Conservation (phyloP, 2,888 invertebrate genomes). For the Oligia strigilis region DNA sequence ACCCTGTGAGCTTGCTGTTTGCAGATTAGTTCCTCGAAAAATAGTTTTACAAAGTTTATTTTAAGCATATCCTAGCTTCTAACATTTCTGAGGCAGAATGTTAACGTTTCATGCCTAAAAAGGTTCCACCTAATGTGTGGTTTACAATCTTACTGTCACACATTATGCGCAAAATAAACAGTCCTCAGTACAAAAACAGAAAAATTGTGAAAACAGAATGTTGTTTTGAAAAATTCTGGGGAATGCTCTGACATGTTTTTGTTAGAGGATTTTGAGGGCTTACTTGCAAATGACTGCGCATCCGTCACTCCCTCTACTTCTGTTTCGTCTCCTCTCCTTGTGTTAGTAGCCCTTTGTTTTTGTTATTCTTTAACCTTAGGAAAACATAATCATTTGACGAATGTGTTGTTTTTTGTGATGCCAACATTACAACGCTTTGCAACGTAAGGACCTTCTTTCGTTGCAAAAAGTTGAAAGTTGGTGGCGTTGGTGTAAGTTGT, state of each 20-base stretch:
- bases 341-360: conserved; percentile 47
- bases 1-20: background rate
- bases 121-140: conserved; percentile 28
- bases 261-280: conserved; percentile 60
- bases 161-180: conserved; percentile 44
- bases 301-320: conserved; percentile 58
- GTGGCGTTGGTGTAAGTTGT: too few relatives aligned
- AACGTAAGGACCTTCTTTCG: background rate
- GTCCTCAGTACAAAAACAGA: conserved; percentile 41
- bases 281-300: conserved; percentile 63
- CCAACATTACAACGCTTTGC: background rate
- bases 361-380: conserved; percentile 42
- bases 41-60: background rate
- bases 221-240: conserved; percentile 62
- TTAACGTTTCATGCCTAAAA: conserved; percentile 14
- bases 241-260: conserved; percentile 56
- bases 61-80: background rate
- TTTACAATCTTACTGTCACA: conserved; percentile 22
- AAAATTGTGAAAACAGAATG: conserved; percentile 44
- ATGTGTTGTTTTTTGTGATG: conserved; percentile 18
- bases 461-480: too few relatives aligned
- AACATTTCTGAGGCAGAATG: background rate
- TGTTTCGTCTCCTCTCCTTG: conserved; percentile 48
- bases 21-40: background rate
- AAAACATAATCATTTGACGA: conserved; percentile 42